phyloP scores from a whole-genome alignment of 2,113 vertebrate genomes.

The Tyrannus savana region DNA sequence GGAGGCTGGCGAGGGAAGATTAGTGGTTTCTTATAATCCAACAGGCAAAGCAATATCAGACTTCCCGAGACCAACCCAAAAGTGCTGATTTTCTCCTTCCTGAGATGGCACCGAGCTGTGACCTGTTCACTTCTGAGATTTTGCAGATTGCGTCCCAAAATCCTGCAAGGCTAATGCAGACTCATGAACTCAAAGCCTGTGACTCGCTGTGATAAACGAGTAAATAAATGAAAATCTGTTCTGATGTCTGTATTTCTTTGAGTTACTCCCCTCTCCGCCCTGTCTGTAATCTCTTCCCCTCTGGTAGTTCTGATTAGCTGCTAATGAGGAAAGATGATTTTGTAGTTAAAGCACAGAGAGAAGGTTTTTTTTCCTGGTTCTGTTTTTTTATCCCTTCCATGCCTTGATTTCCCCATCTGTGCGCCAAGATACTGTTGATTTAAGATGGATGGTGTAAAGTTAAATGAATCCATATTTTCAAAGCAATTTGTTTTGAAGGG shows the following conservation, averaged over 20 bases:
- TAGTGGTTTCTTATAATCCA: neutral
- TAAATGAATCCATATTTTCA: neutral
- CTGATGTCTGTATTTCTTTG: conserved; percentile 44
- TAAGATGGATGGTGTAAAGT: neutral
- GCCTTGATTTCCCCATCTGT: conserved; percentile 8
- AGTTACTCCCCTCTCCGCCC: conserved; percentile 29
- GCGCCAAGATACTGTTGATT: neutral
- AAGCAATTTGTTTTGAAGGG: neutral
- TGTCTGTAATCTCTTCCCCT: conserved; percentile 44
- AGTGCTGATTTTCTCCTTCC: neutral
- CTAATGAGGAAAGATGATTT: conserved; percentile 52
- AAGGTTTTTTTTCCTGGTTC: neutral
- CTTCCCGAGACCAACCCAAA: neutral
- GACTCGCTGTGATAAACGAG: neutral
- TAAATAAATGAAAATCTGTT: conserved; percentile 10
- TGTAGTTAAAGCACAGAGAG: conserved; percentile 29
- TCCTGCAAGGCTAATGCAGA: neutral
- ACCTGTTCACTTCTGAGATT: neutral
- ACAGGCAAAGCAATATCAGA: neutral
- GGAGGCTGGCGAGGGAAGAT: neutral
- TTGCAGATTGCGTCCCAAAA: neutral
- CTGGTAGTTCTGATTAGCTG: conserved; percentile 45
- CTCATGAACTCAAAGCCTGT: neutral
- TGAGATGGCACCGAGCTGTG: neutral
- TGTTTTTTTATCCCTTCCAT: neutral